Percentiles rank a stretch among this genome's conserved stretches.
Evolutionary conservation across 1,140 invertebrate genomes (phyloP).

Genomic region (Drosophila sp.): DNA sequence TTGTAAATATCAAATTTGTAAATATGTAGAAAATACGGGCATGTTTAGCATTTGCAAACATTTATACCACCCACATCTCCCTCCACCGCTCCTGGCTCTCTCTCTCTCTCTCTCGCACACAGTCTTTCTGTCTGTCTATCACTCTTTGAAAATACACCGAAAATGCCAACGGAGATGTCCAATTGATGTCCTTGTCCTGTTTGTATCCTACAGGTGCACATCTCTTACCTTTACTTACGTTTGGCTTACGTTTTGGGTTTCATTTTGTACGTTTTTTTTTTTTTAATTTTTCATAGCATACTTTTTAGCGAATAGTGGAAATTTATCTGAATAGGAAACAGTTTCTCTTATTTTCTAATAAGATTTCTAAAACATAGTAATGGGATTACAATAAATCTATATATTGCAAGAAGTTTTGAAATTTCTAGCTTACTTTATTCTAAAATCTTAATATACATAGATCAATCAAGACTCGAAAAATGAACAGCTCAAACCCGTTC

Average conservation of each 20-base stretch:
- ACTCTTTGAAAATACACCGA: conserved; percentile 12
- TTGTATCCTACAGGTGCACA: conserved; percentile 8
- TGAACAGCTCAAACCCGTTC: too few relatives aligned
- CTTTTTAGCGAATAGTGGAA: background rate
- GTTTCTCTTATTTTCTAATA: too few relatives aligned
- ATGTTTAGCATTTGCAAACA: conserved; percentile 78
- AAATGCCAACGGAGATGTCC: conserved; percentile 19
- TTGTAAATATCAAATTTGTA: conserved; percentile 79
- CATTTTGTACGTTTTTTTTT: background rate
- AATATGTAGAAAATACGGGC: conserved; percentile 76
- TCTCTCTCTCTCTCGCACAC: background rate
- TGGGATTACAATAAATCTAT: too few relatives aligned
- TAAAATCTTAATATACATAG: too few relatives aligned
- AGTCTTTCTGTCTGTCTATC: background rate
- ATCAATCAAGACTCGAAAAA: too few relatives aligned
- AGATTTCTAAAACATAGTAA: too few relatives aligned
- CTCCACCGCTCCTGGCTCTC: background rate
- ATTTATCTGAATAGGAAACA: background rate
- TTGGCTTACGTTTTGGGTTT: background rate
- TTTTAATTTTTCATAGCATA: background rate
- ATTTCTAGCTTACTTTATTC: too few relatives aligned
- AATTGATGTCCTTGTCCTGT: conserved; percentile 6
- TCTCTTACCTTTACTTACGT: conserved; percentile 3
- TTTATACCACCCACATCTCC: conserved; percentile 37
- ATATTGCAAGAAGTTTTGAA: too few relatives aligned